Base-by-base conservation (phyloP, 2,113 vertebrate species). In the Malurus alboscapulatus region DNA sequence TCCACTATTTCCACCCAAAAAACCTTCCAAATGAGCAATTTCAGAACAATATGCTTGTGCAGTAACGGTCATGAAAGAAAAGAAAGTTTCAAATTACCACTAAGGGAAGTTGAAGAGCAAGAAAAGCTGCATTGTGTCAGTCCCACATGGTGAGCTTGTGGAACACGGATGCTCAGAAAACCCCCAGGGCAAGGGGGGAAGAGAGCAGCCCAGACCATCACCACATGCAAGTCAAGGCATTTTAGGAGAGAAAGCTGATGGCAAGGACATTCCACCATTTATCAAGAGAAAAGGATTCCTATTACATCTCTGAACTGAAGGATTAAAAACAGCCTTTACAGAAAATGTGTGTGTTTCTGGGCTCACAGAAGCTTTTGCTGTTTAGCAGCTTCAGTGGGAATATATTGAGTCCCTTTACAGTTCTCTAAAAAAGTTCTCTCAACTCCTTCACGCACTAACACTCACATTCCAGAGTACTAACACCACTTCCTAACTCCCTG, bases 351-450 rank as follows among this genome's bases (percentile, higher is more conserved):
- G 25, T 50, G 88, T 79, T 83, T 90, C 45, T 27, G n/a, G 79
- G 79, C 75, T 83, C 62, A 68, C 45, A 73, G 78, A 51, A 72
- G 79, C 71, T 79, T 72, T 34, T 72, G 85, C n/a, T 63, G 30
- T 75, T 95, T 30, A 93, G 83, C 85, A 61, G 74, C 45, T 72
- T 95, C 17, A 2, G 45, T 90, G 58, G 71, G 66, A 95, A 92
- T 82, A 67, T 14, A 51, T 17, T 92, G 53, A 66, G 62, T 87
- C 24, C n/a, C 40, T 94, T 38, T 59, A 84, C 74, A 82, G 69
- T 12, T 90, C 90, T 59, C 44, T 72, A 30, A 84, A 69, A 69
- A 84, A 90, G 71, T 81, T 68, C 86, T 72, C 62, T 71, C 36
- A 58, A 40, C 74, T 89, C 77, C 30, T 59, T 61, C 47, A 1